Conservation (phyloP, 2,888 invertebrate genomes). For the Schizotus pectinicornis region DNA sequence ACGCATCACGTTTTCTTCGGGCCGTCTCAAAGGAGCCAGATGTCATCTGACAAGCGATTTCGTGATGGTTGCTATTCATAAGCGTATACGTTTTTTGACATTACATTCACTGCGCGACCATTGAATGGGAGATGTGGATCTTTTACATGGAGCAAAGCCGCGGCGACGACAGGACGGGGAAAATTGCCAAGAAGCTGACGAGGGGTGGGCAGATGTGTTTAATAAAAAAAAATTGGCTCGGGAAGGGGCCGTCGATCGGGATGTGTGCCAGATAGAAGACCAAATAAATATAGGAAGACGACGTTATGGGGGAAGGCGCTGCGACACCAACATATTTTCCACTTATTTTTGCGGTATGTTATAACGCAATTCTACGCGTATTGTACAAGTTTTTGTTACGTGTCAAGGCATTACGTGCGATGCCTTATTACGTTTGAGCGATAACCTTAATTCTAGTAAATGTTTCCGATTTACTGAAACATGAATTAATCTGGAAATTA, state of each 20-base stretch:
- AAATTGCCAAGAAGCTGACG: conserved; percentile 1
- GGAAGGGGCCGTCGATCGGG: not conserved
- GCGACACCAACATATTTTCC: not conserved
- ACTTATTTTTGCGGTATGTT: not conserved
- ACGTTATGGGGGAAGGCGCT: not conserved
- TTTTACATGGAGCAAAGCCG: not conserved
- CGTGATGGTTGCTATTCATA: conserved; percentile 30
- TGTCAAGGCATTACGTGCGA: too few relatives aligned
- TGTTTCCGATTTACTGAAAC: too few relatives aligned
- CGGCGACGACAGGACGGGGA: not conserved
- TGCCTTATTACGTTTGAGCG: too few relatives aligned
- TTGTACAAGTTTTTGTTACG: too few relatives aligned
- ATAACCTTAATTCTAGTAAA: too few relatives aligned
- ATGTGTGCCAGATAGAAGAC: not conserved
- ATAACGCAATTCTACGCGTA: not conserved
- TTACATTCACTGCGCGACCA: not conserved
- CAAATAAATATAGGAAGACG: not conserved
- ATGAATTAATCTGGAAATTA: too few relatives aligned
- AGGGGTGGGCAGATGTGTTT: not conserved
- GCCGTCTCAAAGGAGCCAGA: conserved; percentile 18
- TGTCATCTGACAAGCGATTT: conserved; percentile 34
- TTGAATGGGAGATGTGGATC: not conserved
- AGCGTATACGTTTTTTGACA: conserved; percentile 1
- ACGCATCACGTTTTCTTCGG: too few relatives aligned
- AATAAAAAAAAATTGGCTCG: not conserved